Evolutionary conservation across 2,797 vertebrate species (phyloP).

Genomic region (Poeciliopsis turneri): DNA sequence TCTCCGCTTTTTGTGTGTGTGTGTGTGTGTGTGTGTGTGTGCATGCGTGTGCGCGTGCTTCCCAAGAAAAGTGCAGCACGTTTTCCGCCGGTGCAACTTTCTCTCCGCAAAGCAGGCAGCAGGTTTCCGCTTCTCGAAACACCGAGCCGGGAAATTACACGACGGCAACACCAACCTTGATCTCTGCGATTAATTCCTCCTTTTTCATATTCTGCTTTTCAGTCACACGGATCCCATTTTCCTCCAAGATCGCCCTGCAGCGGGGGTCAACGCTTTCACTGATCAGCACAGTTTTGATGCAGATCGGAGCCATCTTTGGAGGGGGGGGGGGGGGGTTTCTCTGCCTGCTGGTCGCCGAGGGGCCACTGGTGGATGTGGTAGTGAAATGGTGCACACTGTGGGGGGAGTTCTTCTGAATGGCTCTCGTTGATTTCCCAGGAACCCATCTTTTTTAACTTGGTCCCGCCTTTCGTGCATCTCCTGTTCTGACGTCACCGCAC

Average conservation of each 20-base stretch:
- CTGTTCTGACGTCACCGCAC: constrained; percentile 37
- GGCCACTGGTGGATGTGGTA: constrained; percentile 6
- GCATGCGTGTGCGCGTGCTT: not conserved
- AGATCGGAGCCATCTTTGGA: constrained; percentile 83
- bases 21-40: not conserved
- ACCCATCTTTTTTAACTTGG: constrained; percentile 18
- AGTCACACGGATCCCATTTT: constrained; percentile 87
- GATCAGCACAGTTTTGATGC: constrained; percentile 86
- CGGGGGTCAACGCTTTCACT: constrained; percentile 93
- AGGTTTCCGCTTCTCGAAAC: not conserved
- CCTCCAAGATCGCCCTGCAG: constrained; percentile 86
- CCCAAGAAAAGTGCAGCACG: not conserved
- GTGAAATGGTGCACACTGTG: constrained; percentile 1
- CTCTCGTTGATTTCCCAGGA: constrained; percentile 12
- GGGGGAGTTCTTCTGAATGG: constrained; percentile 54
- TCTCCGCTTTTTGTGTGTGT: not conserved
- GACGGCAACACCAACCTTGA: constrained; percentile 80
- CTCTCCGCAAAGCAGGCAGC: not conserved
- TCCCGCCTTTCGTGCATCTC: constrained; percentile 49
- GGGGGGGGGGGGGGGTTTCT: not conserved
- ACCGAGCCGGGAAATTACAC: not conserved
- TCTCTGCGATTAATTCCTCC: constrained; percentile 88
- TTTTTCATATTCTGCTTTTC: constrained; percentile 86
- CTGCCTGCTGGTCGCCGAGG: not conserved
- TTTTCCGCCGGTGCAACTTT: not conserved